Evolutionary conservation across 2,888 invertebrate species (phyloP).

Genomic region (Cepaea hortensis): DNA sequence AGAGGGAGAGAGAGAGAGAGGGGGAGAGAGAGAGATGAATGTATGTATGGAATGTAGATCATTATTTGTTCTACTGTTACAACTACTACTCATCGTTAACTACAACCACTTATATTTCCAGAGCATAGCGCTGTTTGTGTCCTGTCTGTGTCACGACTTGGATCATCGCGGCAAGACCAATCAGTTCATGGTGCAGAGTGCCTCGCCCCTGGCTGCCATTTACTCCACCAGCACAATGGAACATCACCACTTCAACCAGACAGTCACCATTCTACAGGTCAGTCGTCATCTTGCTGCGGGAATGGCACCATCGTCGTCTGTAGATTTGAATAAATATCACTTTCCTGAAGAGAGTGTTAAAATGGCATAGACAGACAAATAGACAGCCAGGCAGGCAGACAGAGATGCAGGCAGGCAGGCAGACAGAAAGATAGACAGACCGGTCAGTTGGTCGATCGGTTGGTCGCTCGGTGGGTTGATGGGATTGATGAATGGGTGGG

Average conservation of each 20-base stretch:
- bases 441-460: too few relatives aligned
- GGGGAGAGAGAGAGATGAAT: too few relatives aligned
- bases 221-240: constrained; percentile 91
- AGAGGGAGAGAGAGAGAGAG: not conserved
- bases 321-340: too few relatives aligned
- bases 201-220: constrained; percentile 88
- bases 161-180: constrained; percentile 91
- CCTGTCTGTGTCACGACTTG: constrained; percentile 89
- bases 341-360: too few relatives aligned
- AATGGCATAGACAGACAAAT: too few relatives aligned
- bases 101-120: constrained; percentile 69
- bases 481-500: too few relatives aligned
- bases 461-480: too few relatives aligned
- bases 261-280: constrained; percentile 87
- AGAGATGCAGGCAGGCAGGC: too few relatives aligned
- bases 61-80: not conserved
- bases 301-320: too few relatives aligned
- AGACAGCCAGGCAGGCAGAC: too few relatives aligned
- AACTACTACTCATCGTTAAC: not conserved
- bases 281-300: not conserved
- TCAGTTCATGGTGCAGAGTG: constrained; percentile 89
- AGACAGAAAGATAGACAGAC: too few relatives aligned
- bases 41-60: not conserved
- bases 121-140: constrained; percentile 87
- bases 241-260: constrained; percentile 92